Evolutionary conservation across 1,140 invertebrate species (phyloP), one percentile per base, ranked within the genome.

Genomic region (Panonychus citri): DNA sequence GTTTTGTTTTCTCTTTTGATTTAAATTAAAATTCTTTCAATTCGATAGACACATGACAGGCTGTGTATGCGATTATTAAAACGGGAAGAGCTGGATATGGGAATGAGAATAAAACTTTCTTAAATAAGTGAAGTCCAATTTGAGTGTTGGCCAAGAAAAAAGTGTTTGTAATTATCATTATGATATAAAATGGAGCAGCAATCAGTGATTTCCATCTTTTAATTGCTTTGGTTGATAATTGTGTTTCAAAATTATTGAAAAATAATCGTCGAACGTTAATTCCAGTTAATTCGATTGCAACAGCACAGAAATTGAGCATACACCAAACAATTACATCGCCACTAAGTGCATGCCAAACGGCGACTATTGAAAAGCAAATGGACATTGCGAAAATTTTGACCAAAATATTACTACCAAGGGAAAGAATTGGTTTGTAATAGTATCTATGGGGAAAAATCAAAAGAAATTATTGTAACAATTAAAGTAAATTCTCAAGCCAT

Each of bases 81-180:
- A 58, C 10, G 2, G 58, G 4, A 15, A 58, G 10, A 12, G 39
- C 27, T n/a, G 49, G 53, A 12, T 3, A n/a, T 28, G 46, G 46
- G 21, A 43, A 53, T 1, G 7, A 21, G 30, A 58, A 15, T 3
- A 58, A 19, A 5, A 34, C 30, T 37, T 42, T 42, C 25, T 26
- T 3, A 37, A 59, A 21, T n/a, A 59, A 28, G 4, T 39, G 1
- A 39, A 15, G 25, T 24, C 56, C 58, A 19, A 59, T 42, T 26
- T 63, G 57, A n/a, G 26, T 57, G 48, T 63, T 63, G 46, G 62
- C 62, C n/a, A 63, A 50, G 25, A 63, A 63, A 48, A 61, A 60
- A 21, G 56, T 57, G 48, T 60, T 61, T 28, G 62, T 61, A 30
- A 62, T 49, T 40, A 58, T 62, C 46, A 62, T 59, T 19, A 61